These are phyloP conservation scores for Tachuris rubrigastra DNA, from an alignment of 2,113 vertebrate genomes.

Conservation along the genomic window DNA sequence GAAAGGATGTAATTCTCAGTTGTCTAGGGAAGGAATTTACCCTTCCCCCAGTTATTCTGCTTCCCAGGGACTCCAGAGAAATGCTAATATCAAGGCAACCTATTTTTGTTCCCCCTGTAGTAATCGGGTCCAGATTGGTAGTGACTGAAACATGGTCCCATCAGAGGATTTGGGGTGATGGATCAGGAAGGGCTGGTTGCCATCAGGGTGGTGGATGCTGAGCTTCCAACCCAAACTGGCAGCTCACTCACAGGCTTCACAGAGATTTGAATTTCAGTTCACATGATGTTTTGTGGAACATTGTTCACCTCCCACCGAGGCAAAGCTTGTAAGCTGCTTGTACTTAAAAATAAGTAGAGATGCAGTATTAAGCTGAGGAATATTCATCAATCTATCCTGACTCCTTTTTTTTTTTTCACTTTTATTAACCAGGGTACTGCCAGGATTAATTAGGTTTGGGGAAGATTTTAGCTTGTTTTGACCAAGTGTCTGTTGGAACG, in stretches of 20 bases:
- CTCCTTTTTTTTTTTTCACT: background rate
- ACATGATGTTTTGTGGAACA: background rate
- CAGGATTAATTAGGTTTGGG: background rate
- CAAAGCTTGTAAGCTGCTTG: background rate
- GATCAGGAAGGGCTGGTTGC: background rate
- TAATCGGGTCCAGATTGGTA: background rate
- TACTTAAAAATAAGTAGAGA: background rate
- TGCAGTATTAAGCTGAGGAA: no score
- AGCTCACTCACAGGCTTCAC: accelerated
- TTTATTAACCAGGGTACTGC: background rate
- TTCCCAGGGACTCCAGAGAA: background rate
- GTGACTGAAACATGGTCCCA: accelerated
- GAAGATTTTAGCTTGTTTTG: background rate
- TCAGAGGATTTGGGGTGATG: background rate
- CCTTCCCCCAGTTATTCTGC: slow-evolving; percentile 29
- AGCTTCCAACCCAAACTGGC: background rate
- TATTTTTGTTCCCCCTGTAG: background rate
- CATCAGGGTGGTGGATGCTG: accelerated
- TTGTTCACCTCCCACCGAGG: background rate
- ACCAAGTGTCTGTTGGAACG: background rate
- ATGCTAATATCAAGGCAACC: background rate
- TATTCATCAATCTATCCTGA: background rate
- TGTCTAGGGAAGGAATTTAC: slow-evolving; percentile 42
- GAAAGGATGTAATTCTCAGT: slow-evolving; percentile 55
- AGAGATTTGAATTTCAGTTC: background rate